These are phyloP conservation scores for Pseudochirops cupreus DNA, from an alignment of 2,797 vertebrate species.

Conservation along the genomic window DNA sequence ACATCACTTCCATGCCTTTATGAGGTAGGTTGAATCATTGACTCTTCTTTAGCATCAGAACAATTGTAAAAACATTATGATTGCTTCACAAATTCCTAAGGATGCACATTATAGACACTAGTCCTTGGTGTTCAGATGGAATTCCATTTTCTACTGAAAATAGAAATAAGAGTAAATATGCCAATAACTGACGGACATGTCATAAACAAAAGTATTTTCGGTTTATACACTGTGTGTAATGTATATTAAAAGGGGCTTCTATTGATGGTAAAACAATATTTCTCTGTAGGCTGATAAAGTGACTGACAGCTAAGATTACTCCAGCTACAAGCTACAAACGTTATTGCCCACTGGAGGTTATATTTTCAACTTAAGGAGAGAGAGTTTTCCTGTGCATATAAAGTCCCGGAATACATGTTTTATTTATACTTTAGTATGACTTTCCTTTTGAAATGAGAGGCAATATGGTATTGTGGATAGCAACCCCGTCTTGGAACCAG, in stretches of 20 bases:
- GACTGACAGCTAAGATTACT: neutral
- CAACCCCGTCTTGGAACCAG: neutral
- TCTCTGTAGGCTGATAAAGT: constrained; percentile 14
- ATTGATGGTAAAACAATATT: neutral
- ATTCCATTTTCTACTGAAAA: constrained; percentile 39
- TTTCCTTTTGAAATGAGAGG: constrained; percentile 26
- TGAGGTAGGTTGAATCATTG: constrained; percentile 30
- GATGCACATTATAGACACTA: constrained; percentile 26
- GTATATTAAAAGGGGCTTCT: constrained; percentile 1
- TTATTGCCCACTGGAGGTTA: neutral
- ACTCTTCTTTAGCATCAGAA: constrained; percentile 55
- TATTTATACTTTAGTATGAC: constrained; percentile 43
- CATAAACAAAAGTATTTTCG: constrained; percentile 38
- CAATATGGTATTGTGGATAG: neutral
- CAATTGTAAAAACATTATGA: constrained; percentile 40
- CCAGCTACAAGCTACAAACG: neutral
- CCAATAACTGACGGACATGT: constrained; percentile 16
- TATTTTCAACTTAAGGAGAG: constrained; percentile 38
- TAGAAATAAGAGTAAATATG: neutral
- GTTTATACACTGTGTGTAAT: neutral
- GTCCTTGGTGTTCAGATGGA: constrained; percentile 12
- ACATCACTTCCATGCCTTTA: neutral
- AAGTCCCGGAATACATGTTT: constrained; percentile 51
- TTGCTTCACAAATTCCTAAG: constrained; percentile 50
- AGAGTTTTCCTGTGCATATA: constrained; percentile 36